Conservation (phyloP, 2,888 invertebrate genomes). For the Noctua fimbriata region DNA sequence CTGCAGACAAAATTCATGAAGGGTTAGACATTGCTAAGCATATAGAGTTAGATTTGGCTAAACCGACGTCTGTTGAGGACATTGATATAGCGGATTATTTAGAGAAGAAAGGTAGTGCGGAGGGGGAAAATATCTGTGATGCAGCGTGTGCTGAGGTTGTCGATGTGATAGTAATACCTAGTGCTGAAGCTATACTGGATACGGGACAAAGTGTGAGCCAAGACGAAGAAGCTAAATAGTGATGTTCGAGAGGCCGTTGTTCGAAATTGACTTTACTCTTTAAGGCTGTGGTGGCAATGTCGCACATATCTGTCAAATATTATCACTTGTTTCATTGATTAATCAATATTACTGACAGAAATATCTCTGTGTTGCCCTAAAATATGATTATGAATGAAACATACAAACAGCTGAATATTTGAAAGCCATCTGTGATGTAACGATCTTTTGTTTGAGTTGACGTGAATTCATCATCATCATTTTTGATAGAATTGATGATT, state of each 20-base stretch:
- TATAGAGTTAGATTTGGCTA: conserved; percentile 61
- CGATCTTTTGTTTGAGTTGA: neutral
- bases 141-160: conserved; percentile 79
- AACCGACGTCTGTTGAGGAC: conserved; percentile 35
- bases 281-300: neutral
- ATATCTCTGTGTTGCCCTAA: neutral
- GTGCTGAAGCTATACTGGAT: conserved; percentile 85
- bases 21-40: conserved; percentile 77
- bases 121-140: conserved; percentile 71
- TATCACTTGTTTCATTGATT: neutral
- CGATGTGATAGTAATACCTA: conserved; percentile 85
- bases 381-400: neutral
- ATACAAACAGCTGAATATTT: neutral
- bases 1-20: conserved; percentile 70
- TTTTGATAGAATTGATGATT: neutral
- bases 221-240: conserved; percentile 45
- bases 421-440: neutral
- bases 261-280: conserved; percentile 36
- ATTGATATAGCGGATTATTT: conserved; percentile 68
- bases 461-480: neutral
- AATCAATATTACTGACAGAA: neutral
- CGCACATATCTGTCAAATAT: neutral
- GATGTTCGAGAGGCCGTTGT: conserved; percentile 36
- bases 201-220: conserved; percentile 73
- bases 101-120: conserved; percentile 68